Evolutionary conservation across 2,113 vertebrate genomes (phyloP), one percentile per base, ranked within the genome.

Genomic region (Larimichthys crocea): DNA sequence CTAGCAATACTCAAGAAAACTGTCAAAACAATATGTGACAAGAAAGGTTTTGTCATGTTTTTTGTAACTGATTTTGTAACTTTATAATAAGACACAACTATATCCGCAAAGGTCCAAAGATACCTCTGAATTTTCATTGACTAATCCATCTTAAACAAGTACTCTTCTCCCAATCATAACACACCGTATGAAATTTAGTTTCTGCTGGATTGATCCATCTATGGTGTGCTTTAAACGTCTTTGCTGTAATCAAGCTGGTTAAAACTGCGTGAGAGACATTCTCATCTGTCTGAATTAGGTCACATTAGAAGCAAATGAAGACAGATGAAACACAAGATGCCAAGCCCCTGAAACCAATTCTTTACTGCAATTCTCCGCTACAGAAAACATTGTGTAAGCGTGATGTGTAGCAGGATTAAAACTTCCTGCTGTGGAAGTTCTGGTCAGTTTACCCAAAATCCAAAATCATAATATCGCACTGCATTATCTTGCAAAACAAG

Each of bases 231-330:
- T 88, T 61, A 86, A 86, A 87, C 17, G 12, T 84, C 78, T 80
- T 62, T 72, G 69, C 72, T 77, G 75, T 76, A 85, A 89, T 93
- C 65, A 92, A 84, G 76, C 77, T 76, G 50, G 74, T 83, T 86
- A 69, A 81, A 86, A 87, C 48, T 20, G 68, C 66, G 29, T 55
- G 73, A 87, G 80, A 88, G 74, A 79, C 85, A 69, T 68, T 74
- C 78, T 90, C 90, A 92, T 94, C 85, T 89, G 82, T 94, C 90
- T 92, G 68, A 79, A 89, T 93, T 91, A 92, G 78, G 86, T 84
- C 86, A 86, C 80, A 93, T 92, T 88, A 86, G 67, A 68, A 48
- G 73, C 44, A 89, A 91, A 92, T 88, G 81, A 91, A 92, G 90
- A 93, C 75, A 73, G 83, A 92, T 92, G 83, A 89, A 87, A 85